These are phyloP conservation scores for Mobula hypostoma DNA, from an alignment of 2,113 vertebrate genomes.

Conservation along the genomic window DNA sequence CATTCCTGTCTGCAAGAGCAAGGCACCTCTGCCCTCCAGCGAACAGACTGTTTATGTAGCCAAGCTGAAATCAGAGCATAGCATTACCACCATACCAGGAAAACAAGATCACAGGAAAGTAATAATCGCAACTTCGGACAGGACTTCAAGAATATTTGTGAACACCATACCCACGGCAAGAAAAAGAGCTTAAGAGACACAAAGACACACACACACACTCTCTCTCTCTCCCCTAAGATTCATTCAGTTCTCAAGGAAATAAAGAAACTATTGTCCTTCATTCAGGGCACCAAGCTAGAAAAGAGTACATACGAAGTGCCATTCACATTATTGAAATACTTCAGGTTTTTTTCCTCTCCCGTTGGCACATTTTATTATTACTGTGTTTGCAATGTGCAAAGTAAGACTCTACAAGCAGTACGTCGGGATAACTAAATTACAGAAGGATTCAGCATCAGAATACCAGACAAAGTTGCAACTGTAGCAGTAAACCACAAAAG, in stretches of 20 bases:
- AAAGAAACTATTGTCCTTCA: background rate
- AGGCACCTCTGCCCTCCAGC: slow-evolving; percentile 73
- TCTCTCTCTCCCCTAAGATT: background rate
- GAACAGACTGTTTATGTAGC: slow-evolving; percentile 79
- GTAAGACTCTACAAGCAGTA: no score
- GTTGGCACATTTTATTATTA: no score
- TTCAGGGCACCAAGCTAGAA: background rate
- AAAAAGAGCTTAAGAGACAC: background rate
- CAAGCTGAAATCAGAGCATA: slow-evolving; percentile 62
- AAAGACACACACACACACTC: no score
- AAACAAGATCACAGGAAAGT: background rate
- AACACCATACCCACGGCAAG: background rate
- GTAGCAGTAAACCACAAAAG: background rate
- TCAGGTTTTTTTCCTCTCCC: no score
- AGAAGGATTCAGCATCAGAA: background rate
- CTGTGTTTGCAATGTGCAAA: no score
- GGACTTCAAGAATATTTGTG: background rate
- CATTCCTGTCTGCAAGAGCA: slow-evolving; percentile 74
- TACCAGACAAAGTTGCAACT: background rate
- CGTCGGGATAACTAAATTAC: no score
- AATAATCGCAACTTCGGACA: no score
- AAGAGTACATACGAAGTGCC: no score
- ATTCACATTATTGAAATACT: no score
- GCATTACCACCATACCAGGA: background rate
- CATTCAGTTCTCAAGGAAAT: background rate